These are phyloP conservation scores for Pelobates cultripes DNA, from an alignment of 2,797 vertebrate species.

Conservation along the genomic window DNA sequence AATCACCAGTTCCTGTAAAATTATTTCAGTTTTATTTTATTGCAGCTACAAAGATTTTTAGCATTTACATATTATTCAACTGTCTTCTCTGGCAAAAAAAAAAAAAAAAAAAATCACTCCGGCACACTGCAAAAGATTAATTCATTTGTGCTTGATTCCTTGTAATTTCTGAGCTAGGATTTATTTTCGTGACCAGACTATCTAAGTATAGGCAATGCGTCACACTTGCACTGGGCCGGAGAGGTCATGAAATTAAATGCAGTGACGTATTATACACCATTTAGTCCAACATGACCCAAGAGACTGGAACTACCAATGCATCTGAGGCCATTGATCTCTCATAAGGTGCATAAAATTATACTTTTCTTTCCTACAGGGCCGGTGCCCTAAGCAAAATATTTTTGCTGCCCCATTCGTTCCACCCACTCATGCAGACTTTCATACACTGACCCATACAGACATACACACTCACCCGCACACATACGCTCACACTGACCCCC, in stretches of 20 bases:
- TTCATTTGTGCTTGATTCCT: constrained; percentile 38
- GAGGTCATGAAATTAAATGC: constrained; percentile 4
- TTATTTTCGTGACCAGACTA: constrained; percentile 43
- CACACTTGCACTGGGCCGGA: constrained; percentile 8
- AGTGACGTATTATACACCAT: neutral
- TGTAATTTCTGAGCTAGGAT: constrained; percentile 40
- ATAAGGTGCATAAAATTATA: too few relatives aligned
- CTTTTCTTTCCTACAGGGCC: too few relatives aligned
- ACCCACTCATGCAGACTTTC: too few relatives aligned
- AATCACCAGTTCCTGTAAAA: constrained; percentile 27
- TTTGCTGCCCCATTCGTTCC: too few relatives aligned
- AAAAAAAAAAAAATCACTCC: neutral
- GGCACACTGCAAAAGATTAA: constrained; percentile 29
- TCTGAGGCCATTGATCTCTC: too few relatives aligned
- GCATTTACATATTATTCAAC: neutral
- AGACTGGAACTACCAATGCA: too few relatives aligned
- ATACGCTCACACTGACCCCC: too few relatives aligned
- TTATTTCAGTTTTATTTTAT: constrained; percentile 11
- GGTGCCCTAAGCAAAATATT: too few relatives aligned
- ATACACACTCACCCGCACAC: too few relatives aligned
- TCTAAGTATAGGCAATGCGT: constrained; percentile 18
- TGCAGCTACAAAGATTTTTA: constrained; percentile 13
- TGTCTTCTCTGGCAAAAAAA: neutral
- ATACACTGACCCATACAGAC: too few relatives aligned
- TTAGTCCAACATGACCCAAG: neutral